These are phyloP conservation scores for Pleuronectes platessa DNA, from an alignment of 2,113 vertebrate species.

Conservation along the genomic window DNA sequence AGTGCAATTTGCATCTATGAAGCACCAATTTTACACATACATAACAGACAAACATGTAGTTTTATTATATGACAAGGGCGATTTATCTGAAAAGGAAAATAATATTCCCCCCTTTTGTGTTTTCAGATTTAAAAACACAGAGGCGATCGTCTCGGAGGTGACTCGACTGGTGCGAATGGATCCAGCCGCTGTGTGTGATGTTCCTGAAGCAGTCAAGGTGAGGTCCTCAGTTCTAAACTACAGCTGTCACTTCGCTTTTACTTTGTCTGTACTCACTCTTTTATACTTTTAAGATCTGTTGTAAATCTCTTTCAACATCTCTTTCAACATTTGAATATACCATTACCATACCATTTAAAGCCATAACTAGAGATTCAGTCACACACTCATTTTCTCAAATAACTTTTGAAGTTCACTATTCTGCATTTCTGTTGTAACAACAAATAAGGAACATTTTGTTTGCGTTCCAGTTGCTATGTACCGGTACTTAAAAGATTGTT, in stretches of 20 bases:
- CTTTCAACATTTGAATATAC: too few species aligned
- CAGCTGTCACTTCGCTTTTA: too few species aligned
- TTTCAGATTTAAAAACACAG: conserved; percentile 94
- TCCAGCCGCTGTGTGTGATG: conserved; percentile 92
- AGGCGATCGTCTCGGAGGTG: conserved; percentile 94
- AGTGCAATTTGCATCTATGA: background rate
- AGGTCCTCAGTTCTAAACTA: background rate
- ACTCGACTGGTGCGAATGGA: conserved; percentile 94
- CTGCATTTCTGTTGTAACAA: background rate
- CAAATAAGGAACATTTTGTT: background rate
- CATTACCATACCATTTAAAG: background rate
- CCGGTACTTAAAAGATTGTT: conserved; percentile 20
- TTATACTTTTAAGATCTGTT: background rate
- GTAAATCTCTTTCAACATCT: background rate
- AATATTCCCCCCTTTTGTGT: background rate
- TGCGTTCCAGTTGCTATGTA: background rate
- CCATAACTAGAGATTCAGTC: background rate
- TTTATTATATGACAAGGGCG: background rate
- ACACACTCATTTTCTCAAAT: background rate
- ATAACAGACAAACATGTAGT: background rate
- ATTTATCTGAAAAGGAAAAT: background rate
- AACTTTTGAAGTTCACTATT: background rate
- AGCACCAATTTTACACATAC: background rate
- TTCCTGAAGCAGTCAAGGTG: conserved; percentile 97
- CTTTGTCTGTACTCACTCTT: too few species aligned